Conservation (phyloP, 2,888 invertebrate genomes). For the Microctonus brassicae region DNA sequence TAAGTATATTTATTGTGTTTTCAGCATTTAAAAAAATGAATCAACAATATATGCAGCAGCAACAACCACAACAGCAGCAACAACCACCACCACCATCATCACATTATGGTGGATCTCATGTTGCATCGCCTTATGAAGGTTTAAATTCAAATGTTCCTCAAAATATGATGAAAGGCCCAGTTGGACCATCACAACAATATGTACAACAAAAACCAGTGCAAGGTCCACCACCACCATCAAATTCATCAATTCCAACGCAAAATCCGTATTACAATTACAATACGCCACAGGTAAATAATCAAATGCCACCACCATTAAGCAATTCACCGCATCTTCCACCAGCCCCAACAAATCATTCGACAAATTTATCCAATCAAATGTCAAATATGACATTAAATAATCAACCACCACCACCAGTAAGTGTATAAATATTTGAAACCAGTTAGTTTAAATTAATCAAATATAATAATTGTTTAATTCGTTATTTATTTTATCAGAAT, state of each 20-base stretch:
- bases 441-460: background rate
- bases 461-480: constrained; percentile 11
- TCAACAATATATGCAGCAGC: constrained; percentile 70
- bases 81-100: constrained; percentile 48
- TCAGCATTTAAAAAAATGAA: constrained; percentile 68
- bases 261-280: constrained; percentile 56
- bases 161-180: constrained; percentile 45
- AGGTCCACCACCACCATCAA: constrained; percentile 51
- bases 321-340: constrained; percentile 49
- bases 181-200: constrained; percentile 40
- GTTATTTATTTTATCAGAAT: constrained; percentile 45
- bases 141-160: constrained; percentile 55
- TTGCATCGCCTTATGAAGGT: constrained; percentile 52
- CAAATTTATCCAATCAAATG: constrained; percentile 59
- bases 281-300: constrained; percentile 48
- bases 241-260: constrained; percentile 50
- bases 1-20: constrained; percentile 41
- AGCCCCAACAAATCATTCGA: constrained; percentile 49
- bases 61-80: constrained; percentile 54
- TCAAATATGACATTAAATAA: constrained; percentile 56
- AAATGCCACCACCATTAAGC: constrained; percentile 50
- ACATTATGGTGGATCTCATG: constrained; percentile 49
- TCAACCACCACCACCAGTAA: too few species aligned
- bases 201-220: constrained; percentile 52
- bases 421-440: constrained; percentile 2